Conservation (phyloP, 2,888 invertebrate genomes). For the Tinea pellionella region DNA sequence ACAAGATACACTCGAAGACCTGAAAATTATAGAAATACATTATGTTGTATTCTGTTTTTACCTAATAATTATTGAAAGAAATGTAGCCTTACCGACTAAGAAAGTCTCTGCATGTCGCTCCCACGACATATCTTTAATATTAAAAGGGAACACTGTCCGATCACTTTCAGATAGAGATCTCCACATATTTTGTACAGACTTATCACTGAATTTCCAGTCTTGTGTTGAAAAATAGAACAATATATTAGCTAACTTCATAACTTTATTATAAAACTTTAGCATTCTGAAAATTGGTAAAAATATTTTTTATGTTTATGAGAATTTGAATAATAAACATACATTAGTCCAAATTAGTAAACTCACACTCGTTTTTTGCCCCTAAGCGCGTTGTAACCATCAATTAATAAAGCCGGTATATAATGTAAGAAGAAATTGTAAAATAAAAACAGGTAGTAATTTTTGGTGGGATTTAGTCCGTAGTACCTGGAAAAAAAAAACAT, state of each 20-base stretch:
- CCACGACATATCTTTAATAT: conserved; percentile 80
- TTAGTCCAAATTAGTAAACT: conserved; percentile 22
- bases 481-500: conserved; percentile 39
- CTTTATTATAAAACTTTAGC: conserved; percentile 78
- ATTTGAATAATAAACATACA: background rate
- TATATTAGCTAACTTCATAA: conserved; percentile 78
- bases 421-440: conserved; percentile 76
- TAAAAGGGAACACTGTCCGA: conserved; percentile 76
- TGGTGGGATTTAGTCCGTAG: conserved; percentile 74
- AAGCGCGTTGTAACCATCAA: conserved; percentile 65
- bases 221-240: conserved; percentile 83
- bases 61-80: too few species aligned
- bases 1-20: conserved; percentile 83
- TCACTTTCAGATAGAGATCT: conserved; percentile 68
- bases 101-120: conserved; percentile 58
- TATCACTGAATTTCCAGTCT: conserved; percentile 79
- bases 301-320: too few species aligned
- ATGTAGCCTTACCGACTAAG: conserved; percentile 34
- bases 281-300: conserved; percentile 64
- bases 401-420: conserved; percentile 72
- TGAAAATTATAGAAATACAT: conserved; percentile 31
- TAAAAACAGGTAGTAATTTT: conserved; percentile 65
- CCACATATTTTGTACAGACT: conserved; percentile 71
- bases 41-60: background rate
- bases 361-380: conserved; percentile 72